These are phyloP conservation scores for Camponotus pennsylvanicus DNA, from an alignment of 1,140 invertebrate species.

Conservation along the genomic window DNA sequence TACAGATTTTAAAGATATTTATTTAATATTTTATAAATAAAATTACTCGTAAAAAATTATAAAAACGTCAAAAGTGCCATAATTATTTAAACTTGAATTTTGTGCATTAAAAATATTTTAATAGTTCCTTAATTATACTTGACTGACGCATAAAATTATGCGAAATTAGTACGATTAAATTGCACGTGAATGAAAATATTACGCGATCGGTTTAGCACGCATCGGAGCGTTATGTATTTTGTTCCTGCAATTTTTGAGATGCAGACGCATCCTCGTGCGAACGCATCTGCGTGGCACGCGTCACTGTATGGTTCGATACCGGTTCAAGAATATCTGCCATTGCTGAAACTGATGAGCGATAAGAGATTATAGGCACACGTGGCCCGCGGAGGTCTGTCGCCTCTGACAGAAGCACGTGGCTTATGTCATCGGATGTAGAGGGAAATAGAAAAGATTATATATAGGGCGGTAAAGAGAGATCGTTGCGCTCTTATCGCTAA, in stretches of 20 bases:
- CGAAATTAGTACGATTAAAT: not conserved
- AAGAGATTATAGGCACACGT: constrained; percentile 69
- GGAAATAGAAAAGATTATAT: constrained; percentile 73
- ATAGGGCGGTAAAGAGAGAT: constrained; percentile 32
- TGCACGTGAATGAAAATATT: not conserved
- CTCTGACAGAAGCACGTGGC: constrained; percentile 67
- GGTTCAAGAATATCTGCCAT: constrained; percentile 48
- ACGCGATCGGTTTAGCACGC: not conserved
- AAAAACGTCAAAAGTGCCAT: not conserved
- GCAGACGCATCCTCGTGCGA: not conserved
- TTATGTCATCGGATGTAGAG: constrained; percentile 62
- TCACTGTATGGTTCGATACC: not conserved
- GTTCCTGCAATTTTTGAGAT: constrained; percentile 5
- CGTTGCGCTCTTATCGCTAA: constrained; percentile 62
- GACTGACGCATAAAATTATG: not conserved
- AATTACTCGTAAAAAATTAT: not conserved
- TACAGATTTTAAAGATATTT: constrained; percentile 5
- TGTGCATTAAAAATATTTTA: not conserved
- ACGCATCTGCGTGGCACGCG: constrained; percentile 57
- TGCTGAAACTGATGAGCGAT: constrained; percentile 61
- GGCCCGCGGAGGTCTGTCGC: constrained; percentile 46
- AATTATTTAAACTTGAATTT: not conserved
- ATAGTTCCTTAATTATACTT: not conserved
- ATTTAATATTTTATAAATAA: not conserved
- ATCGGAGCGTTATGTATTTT: not conserved